Percentiles rank a stretch among this genome's conserved stretches.
These are phyloP conservation scores for Conomelus anceps DNA, from an alignment of 2,888 invertebrate genomes.

Conservation along the genomic window DNA sequence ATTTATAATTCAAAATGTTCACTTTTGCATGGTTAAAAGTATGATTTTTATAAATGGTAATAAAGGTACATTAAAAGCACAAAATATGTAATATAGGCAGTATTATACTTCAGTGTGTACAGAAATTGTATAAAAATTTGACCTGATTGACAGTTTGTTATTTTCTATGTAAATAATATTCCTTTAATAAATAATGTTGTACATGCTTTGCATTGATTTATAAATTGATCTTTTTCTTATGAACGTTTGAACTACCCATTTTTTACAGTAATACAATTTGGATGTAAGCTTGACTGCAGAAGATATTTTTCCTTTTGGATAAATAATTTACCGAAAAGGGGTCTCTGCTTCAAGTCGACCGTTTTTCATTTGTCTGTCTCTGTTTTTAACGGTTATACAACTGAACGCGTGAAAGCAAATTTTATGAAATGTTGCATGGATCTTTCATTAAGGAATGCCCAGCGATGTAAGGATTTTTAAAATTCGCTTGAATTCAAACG, in stretches of 20 bases:
- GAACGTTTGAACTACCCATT: neutral
- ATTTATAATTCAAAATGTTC: neutral
- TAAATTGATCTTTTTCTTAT: neutral
- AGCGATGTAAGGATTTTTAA: no score
- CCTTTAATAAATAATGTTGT: neutral
- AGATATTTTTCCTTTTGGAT: no score
- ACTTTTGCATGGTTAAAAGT: neutral
- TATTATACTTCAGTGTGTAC: neutral
- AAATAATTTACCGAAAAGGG: no score
- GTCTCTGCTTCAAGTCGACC: no score
- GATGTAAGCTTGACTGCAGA: no score
- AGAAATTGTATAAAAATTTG: neutral
- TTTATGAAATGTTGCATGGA: no score
- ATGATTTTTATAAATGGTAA: neutral
- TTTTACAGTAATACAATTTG: no score
- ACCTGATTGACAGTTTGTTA: neutral
- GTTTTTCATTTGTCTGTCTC: no score
- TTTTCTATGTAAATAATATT: neutral
- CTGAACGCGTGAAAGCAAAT: no score
- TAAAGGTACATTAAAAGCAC: neutral
- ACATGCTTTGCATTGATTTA: neutral
- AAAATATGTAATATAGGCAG: neutral
- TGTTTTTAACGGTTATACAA: no score
- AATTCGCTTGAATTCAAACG: no score
- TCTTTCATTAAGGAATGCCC: no score